Evolutionary conservation across 1,140 invertebrate genomes (phyloP).

Genomic region (Leptopilina boulardi): DNA sequence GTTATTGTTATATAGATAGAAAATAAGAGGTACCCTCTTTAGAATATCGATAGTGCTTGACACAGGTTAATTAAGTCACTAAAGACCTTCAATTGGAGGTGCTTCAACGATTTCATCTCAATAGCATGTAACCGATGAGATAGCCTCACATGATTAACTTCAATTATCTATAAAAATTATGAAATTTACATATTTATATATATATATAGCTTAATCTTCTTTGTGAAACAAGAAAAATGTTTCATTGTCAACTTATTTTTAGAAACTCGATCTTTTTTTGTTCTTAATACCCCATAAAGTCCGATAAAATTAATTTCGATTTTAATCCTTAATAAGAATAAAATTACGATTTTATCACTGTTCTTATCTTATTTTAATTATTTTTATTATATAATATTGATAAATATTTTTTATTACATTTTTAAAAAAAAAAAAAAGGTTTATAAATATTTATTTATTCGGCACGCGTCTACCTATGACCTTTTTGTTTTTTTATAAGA

Average conservation of each 20-base stretch:
- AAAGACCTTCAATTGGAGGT: conserved; percentile 28
- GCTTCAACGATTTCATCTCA: conserved; percentile 28
- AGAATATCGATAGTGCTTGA: conserved; percentile 27
- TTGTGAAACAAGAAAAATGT: background rate
- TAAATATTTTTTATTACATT: too few relatives aligned
- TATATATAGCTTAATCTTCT: background rate
- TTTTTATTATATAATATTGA: too few relatives aligned
- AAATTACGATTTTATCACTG: too few relatives aligned
- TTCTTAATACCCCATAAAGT: background rate
- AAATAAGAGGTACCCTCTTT: conserved; percentile 10
- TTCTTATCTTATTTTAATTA: too few relatives aligned
- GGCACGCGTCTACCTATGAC: too few relatives aligned
- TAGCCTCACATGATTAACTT: conserved; percentile 10
- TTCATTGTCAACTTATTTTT: conserved; percentile 5
- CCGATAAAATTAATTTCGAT: background rate
- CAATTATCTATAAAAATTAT: conserved; percentile 24
- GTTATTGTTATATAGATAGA: background rate
- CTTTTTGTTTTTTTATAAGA: too few relatives aligned
- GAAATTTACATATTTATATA: background rate
- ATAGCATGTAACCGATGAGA: background rate
- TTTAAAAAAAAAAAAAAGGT: too few relatives aligned
- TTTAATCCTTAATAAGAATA: too few relatives aligned
- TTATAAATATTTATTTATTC: too few relatives aligned
- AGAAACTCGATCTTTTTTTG: background rate
- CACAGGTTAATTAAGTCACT: conserved; percentile 28